These are phyloP conservation scores for Telmatherina bonti DNA, from an alignment of 2,797 vertebrate genomes.

Conservation along the genomic window DNA sequence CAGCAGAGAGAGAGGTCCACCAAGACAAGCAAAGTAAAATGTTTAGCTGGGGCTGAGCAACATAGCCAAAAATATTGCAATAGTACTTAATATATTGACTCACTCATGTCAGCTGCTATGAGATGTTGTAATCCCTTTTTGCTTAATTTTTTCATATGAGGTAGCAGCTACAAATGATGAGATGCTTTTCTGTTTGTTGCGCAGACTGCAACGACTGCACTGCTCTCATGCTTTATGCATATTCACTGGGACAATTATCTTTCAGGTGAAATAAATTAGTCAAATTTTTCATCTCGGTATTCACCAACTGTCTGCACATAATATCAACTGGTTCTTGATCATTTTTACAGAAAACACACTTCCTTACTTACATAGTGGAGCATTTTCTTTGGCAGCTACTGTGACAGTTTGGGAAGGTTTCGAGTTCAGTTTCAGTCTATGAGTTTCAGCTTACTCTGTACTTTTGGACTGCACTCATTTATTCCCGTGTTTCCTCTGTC, in stretches of 20 bases:
- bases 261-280: neutral
- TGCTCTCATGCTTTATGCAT: neutral
- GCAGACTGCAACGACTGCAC: neutral
- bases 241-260: neutral
- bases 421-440: neutral
- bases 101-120: neutral
- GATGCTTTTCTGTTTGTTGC: neutral
- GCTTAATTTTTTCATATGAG: neutral
- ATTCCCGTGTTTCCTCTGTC: neutral
- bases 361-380: neutral
- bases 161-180: neutral
- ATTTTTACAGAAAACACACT: neutral
- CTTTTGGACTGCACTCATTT: neutral
- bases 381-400: neutral
- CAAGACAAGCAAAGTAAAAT: slow-evolving; percentile 8
- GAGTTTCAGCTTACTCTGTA: neutral
- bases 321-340: neutral
- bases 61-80: neutral
- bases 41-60: neutral
- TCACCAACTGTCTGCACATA: neutral
- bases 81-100: too few species aligned
- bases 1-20: slow-evolving; percentile 5
- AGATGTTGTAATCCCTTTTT: neutral
- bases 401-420: neutral
- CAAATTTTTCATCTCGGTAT: neutral